A percentile compares a stretch with the other conserved stretches of the same genome.
Conservation (phyloP, 2,888 invertebrate genomes). For the Stenodera caucasica region DNA sequence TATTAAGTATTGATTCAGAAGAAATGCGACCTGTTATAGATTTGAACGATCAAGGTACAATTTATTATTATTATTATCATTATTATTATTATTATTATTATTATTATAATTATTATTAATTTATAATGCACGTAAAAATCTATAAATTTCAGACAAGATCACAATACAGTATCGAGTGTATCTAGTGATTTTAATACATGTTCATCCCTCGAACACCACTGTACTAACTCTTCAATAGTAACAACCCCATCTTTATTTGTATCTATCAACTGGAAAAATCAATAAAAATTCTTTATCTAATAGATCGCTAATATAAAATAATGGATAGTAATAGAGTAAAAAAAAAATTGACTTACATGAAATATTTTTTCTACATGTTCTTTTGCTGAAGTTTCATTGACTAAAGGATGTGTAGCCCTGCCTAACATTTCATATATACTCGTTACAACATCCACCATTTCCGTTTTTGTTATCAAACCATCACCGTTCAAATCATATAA, state of each 20-base stretch:
- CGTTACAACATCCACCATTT: constrained; percentile 81
- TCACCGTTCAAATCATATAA: constrained; percentile 87
- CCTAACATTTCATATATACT: constrained; percentile 89
- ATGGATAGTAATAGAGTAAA: neutral
- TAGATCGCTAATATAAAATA: neutral
- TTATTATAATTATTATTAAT: too few species aligned
- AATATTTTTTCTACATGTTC: constrained; percentile 87
- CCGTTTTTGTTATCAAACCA: constrained; percentile 79
- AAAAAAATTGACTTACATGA: constrained; percentile 63
- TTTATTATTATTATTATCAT: too few species aligned
- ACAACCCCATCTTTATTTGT: constrained; percentile 79
- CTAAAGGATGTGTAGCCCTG: constrained; percentile 72
- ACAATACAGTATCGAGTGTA: constrained; percentile 76
- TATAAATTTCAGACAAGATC: constrained; percentile 52
- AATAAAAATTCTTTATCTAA: neutral
- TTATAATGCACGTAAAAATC: constrained; percentile 5
- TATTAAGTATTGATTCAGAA: neutral
- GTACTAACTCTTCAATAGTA: constrained; percentile 76
- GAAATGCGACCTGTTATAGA: neutral
- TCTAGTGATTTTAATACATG: constrained; percentile 69
- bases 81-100: too few species aligned
- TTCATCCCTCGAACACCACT: constrained; percentile 77
- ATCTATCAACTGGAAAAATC: constrained; percentile 70
- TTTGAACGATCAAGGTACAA: constrained; percentile 6
- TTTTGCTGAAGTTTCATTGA: constrained; percentile 71